Evolutionary conservation across 2,888 invertebrate genomes (phyloP), one percentile per base, ranked within the genome.

Genomic region (Cantharis nigra): DNA sequence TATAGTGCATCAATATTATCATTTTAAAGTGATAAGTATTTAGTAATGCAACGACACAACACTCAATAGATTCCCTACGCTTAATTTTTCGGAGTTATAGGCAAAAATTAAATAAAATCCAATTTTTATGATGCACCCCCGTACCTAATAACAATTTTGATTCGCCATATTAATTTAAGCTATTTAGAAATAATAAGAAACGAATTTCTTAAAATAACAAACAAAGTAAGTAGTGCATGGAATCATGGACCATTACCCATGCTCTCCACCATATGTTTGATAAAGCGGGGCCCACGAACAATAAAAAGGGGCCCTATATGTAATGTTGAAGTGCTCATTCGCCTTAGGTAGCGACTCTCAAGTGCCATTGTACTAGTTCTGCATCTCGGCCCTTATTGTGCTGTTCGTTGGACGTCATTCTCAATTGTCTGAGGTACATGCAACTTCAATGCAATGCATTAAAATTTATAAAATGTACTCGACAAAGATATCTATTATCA

Each of bases 341-440:
- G 83, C 83, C 83, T 83, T 83, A 83, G 83, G 83, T 83, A 83
- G 83, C 83, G 83, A 83, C 82, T 83, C 82, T 83, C 83, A 81
- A 83, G 83, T 83, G 83, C 79, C 49, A 79, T 79, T 79, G 79
- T 79, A 77, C 74, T 79, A 75, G 77, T 74, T 79, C 79, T 79
- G 77, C 75, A 79, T 79, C 74, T 77, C 75, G 71, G 77, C 75
- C 79, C 79, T 79, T 67, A 67, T 67, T 79, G 75, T 79, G 78
- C 74, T 76, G 76, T 74, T 76, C 78, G 76, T 76, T 78, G 76
- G 30, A 76, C 76, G 76, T 78, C 78, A 79, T 77, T 79, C 74
- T 77, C 79, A 77, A 79, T 79, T 79, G 79, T 79, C 67, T 76
- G 74, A 30, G 65, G 30, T 67, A 67, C 65, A 67, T 67, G 23